These are phyloP conservation scores for Malaclemys terrapin DNA, from an alignment of 2,113 vertebrate genomes.

Conservation along the genomic window DNA sequence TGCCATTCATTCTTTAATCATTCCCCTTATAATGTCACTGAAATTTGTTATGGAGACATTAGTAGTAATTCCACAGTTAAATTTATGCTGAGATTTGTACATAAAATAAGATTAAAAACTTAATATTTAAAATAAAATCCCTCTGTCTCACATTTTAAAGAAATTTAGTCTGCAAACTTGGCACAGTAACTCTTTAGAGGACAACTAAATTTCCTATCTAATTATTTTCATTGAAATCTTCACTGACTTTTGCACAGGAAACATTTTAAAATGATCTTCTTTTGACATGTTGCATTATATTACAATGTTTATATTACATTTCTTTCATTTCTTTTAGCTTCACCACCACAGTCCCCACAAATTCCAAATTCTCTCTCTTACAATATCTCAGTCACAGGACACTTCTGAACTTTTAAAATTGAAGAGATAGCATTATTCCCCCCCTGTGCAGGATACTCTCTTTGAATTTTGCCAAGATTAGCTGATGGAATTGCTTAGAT, in stretches of 20 bases:
- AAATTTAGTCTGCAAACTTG: not conserved
- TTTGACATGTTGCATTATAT: not conserved
- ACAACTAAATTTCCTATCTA: not conserved
- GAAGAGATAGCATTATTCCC: not conserved
- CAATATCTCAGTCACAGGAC: not conserved
- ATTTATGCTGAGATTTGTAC: not conserved
- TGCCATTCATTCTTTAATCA: constrained; percentile 9
- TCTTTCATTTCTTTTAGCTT: not conserved
- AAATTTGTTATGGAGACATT: not conserved
- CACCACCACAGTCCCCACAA: not conserved
- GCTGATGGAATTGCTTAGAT: not conserved
- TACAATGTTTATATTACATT: not conserved
- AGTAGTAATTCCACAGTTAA: not conserved
- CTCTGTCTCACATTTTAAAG: not conserved
- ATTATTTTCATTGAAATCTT: not conserved
- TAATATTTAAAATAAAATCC: not conserved
- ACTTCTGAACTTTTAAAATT: not conserved
- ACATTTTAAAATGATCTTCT: not conserved
- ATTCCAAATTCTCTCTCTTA: not conserved
- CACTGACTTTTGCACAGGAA: not conserved
- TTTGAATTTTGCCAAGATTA: not conserved
- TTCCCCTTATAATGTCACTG: not conserved
- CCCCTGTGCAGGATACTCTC: not conserved
- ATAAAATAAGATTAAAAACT: not conserved
- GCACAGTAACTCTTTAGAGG: not conserved